Base-by-base conservation (phyloP, 2,888 invertebrate species). In the Xanthia icteritia region DNA sequence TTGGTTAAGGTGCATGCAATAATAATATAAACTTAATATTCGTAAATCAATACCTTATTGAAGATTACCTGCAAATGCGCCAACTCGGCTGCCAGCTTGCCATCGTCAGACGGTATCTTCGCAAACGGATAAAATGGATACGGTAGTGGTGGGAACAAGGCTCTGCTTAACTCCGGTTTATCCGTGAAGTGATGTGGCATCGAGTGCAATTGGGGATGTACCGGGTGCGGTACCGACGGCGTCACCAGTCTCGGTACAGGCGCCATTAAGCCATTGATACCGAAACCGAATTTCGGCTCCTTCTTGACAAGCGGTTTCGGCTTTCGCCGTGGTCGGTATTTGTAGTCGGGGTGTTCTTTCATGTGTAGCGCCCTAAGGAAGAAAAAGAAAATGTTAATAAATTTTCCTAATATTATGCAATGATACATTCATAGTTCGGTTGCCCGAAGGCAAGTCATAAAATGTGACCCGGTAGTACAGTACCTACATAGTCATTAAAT, bases 291-390 rank as follows among this genome's bases (percentile, higher is more conserved):
- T 91, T 98, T 98, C 42, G 97, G 97, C 89, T 98, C 98, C 89
- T 98, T 98, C 93, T 98, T 98, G 84, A 98, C 97, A 23, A 98
- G 96, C 0, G 98, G 98, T 93, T 99, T 99, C 8, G 99, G 99
- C 94, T 99, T 99, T 91, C 99, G 97, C 74, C 99, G 97, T 20
- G 99, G 99, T 65, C 99, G 97, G 96, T 99, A 99, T 95, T 99
- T 99, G 97, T 99, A 99, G 96, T 99, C 99, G 11, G 99, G 99
- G 91, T 99, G 99, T 92, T 99, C 99, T 95, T 98, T 99, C 99
- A 99, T 99, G 97, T 99, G 99, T 20, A 99, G 97, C 58, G 99
- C 98, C 94, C 99, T 99, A 97, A 45, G 96, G 77, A 78, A 66
- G 60, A 72, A 67, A 73, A 60, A 51, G 1, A 61, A 9, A 76